Base-by-base conservation (phyloP, 2,888 invertebrate genomes). In the Parnassius mnemosyne region DNA sequence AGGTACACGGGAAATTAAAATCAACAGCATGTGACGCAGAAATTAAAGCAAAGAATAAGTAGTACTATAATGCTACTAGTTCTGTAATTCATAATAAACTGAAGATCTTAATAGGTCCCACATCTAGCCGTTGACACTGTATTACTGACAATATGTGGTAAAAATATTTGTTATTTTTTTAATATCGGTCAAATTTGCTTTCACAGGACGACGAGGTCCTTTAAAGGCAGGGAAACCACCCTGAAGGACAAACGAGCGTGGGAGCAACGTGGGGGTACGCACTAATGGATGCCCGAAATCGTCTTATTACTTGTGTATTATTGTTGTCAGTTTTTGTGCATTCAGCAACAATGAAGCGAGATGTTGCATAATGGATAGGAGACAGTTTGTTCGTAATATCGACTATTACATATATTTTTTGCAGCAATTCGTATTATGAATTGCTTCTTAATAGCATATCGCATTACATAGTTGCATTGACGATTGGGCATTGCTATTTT, bases 281-380 rank as follows among this genome's bases (percentile, higher is more conserved):
- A 75, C 82, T 87, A 90, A 89, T 89, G 79, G 86, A 76, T 73
- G 76, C 75, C 75, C 77, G 72, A 80, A 84, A 85, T 85, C 80
- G 79, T 79, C 81, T 83, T 84, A 89, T 87, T 87, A 84, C 85
- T 78, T 81, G 87, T 83, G 83, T 87, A 86, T 85, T 77, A 82
- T 85, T 88, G 85, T 85, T 75, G 76, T 70, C 68, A 62, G 61
- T 72, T 80, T 86, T 84, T 86, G 84, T 86, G 72, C 74, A 68
- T 62, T 58, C 71, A 49, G 72, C 66, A 71, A 78, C 77, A 75
- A 79, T 78, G 65, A 68, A 76, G 67, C 72, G 78, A 79, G 73
- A 77, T 34, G 75, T 82, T 83, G 79, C 78, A 79, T 76, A 81
- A 81, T 77, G 66, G 74, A 69, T 71, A 65, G 63, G 66, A 61